phyloP scores from a whole-genome alignment of 2,888 invertebrate genomes.

The Sussaba pulchella region DNA sequence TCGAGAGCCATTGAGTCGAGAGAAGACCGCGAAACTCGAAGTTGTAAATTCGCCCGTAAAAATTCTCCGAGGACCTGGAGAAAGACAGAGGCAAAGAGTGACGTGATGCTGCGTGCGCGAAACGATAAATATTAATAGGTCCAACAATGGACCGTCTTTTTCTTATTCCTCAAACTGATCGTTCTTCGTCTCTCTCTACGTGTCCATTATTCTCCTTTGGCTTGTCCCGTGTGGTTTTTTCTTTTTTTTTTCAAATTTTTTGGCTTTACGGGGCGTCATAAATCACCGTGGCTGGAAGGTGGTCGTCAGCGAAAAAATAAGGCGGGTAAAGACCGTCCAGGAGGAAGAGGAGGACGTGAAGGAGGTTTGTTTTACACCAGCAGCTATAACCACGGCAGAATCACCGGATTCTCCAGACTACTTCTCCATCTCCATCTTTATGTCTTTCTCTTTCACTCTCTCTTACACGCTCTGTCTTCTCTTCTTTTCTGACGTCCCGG shows the following conservation, averaged over 20 bases:
- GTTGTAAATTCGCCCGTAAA: conserved; percentile 82
- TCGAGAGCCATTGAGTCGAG: conserved; percentile 16
- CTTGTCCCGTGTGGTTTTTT: conserved; percentile 39
- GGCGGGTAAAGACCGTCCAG: conserved; percentile 79
- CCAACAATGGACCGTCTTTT: conserved; percentile 76
- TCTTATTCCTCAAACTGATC: conserved; percentile 70
- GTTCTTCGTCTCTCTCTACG: conserved; percentile 69
- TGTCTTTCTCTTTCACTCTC: conserved; percentile 11
- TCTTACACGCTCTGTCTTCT: conserved; percentile 25
- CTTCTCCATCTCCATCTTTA: conserved; percentile 34
- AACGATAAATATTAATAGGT: conserved; percentile 84
- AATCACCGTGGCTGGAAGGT: conserved; percentile 81
- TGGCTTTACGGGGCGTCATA: conserved; percentile 76
- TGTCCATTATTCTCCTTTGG: conserved; percentile 43
- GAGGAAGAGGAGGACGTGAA: conserved; percentile 61
- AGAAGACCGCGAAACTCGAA: conserved; percentile 55
- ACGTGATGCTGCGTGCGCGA: conserved; percentile 76
- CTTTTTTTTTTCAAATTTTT: conserved; percentile 54
- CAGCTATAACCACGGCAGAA: conserved; percentile 69
- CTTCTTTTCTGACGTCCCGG: conserved; percentile 27
- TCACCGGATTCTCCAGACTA: conserved; percentile 56
- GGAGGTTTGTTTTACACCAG: conserved; percentile 81
- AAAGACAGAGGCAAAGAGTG: conserved; percentile 56
- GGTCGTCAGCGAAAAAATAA: conserved; percentile 83
- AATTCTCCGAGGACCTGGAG: conserved; percentile 72